phyloP scores from a whole-genome alignment of 2,113 vertebrate species.

The Leuciscus idus region DNA sequence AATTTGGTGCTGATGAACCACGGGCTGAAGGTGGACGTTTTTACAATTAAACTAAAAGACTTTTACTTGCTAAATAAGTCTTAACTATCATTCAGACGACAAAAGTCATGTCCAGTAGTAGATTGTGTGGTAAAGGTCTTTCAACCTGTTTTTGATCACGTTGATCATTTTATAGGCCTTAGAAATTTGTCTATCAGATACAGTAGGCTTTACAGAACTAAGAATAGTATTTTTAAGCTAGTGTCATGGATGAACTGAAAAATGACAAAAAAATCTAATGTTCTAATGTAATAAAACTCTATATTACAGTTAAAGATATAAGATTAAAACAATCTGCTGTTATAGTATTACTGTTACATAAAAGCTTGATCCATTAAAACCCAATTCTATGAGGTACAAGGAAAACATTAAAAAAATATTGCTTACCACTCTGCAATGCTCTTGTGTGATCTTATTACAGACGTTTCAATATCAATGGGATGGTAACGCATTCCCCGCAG shows the following conservation, averaged over 20 bases:
- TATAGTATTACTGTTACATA: no score
- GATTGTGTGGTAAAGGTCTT: no score
- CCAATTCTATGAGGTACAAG: neutral
- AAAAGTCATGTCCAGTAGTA: no score
- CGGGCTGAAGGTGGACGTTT: no score
- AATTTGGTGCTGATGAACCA: no score
- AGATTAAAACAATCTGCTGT: neutral
- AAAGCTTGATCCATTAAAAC: neutral
- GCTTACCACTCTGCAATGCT: slow-evolving; percentile 97
- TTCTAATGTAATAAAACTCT: neutral
- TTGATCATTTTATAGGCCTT: no score
- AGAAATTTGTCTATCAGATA: no score
- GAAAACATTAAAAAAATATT: neutral
- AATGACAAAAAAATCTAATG: neutral
- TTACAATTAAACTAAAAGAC: no score
- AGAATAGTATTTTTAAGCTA: neutral
- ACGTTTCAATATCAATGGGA: slow-evolving; percentile 96
- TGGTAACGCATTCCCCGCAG: slow-evolving; percentile 96
- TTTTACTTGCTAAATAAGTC: no score
- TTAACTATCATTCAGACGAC: no score
- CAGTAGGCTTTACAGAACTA: neutral
- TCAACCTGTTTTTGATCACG: no score
- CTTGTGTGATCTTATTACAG: slow-evolving; percentile 92
- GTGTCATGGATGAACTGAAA: neutral
- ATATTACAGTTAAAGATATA: neutral